Evolutionary conservation across 2,797 vertebrate genomes (phyloP), one percentile per base, ranked within the genome.

Genomic region (Chaetophractus vellerosus): DNA sequence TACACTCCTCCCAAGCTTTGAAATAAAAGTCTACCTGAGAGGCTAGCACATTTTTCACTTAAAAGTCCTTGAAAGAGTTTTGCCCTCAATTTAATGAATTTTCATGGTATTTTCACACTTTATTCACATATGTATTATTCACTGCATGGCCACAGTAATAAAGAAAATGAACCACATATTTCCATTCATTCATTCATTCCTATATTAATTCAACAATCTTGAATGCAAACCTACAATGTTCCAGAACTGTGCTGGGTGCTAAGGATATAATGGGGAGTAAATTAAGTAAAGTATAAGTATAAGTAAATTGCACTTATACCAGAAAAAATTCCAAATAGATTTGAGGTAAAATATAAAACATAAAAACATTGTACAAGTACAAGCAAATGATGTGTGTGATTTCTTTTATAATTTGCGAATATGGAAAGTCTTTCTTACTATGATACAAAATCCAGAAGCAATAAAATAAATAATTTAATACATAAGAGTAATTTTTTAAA

Each of bases 361-460:
- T 69, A 63, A 81, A 48, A 48, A 36, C 26, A 55, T 55, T 19
- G 48, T 57, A 19, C 15, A 80, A 83, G 10, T 75, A 0, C n/a
- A 89, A 31, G 82, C 38, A 84, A 88, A 76, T 48, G 21, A 72
- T 3, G 26, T 72, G 5, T 23, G 9, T 52, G 18, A 55, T 74
- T 91, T 88, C 6, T 91, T 90, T 82, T 86, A 57, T 74, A 82
- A 86, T 85, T 23, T 94, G 1, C 6, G 50, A 59, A 2, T 78
- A 6, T 59, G 21, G 23, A 41, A 91, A 86, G 1, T 0, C 4
- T 59, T 82, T 78, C 69, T 94, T 15, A 82, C 9, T 10, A 64
- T 55, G 38, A 87, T 38, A 93, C n/a, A 86, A 82, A 93, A 86
- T 31, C 57, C 72, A 93, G 69, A 89, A 74, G 16, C 9, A 86